A percentile compares a stretch with the other conserved stretches of the same genome.
Conservation (phyloP, 2,888 invertebrate genomes). For the Amphipyra tragopoginis region DNA sequence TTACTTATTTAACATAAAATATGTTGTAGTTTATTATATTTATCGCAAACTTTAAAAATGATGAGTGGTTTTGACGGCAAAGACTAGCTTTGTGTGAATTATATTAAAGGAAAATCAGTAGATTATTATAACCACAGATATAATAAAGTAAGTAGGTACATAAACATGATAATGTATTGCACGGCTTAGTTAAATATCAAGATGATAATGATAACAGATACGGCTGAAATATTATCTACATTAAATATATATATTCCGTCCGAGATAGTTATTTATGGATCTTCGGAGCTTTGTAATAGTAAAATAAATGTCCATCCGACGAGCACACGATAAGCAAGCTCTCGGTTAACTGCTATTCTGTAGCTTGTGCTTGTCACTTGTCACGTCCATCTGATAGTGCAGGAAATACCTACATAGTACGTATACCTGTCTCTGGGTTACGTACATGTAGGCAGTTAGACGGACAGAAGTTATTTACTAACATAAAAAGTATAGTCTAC, state of each 20-base stretch:
- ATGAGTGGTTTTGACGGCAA: no score
- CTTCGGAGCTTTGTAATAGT: conserved; percentile 6
- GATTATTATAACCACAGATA: background rate
- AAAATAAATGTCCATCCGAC: conserved; percentile 7
- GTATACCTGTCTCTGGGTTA: conserved; percentile 1
- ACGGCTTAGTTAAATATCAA: background rate
- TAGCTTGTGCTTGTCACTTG: conserved; percentile 33
- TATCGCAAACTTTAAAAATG: no score
- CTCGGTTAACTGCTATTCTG: conserved; percentile 14
- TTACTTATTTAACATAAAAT: no score
- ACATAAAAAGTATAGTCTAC: conserved; percentile 1
- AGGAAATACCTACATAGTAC: conserved; percentile 31
- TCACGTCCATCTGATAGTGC: conserved; percentile 47
- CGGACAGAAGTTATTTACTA: conserved; percentile 4
- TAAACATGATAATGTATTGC: background rate
- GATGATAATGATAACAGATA: no score
- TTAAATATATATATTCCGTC: no score
- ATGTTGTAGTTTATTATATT: no score
- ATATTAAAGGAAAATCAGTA: no score
- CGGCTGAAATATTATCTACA: no score
- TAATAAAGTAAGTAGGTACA: no score
- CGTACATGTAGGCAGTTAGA: background rate
- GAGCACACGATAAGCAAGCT: conserved; percentile 25
- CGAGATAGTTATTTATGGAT: background rate
- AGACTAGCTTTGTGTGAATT: no score